phyloP scores from a whole-genome alignment of 2,113 vertebrate genomes.

The Salvelinus namaycush region DNA sequence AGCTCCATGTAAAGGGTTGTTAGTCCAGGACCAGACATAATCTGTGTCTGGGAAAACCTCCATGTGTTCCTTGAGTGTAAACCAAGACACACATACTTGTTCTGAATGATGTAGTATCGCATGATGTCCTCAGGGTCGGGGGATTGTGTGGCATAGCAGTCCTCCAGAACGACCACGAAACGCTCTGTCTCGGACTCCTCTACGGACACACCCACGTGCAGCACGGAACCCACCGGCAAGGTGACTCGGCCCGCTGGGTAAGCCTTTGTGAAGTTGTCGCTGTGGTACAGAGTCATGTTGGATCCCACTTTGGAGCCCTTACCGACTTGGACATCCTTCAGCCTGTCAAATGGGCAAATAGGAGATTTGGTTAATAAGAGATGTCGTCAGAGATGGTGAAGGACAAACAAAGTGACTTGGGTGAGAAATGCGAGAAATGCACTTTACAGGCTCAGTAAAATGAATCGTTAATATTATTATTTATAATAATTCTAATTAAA shows the following conservation, averaged over 20 bases:
- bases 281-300: slow-evolving; percentile 56
- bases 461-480: too few relatives aligned
- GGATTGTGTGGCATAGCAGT: slow-evolving; percentile 58
- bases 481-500: too few relatives aligned
- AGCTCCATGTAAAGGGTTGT: too few relatives aligned
- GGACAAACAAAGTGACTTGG: too few relatives aligned
- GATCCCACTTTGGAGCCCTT: slow-evolving; percentile 18
- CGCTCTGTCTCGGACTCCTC: slow-evolving; percentile 5
- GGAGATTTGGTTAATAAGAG: too few relatives aligned
- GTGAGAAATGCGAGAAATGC: too few relatives aligned
- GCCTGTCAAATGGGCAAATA: not conserved
- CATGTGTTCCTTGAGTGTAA: too few relatives aligned
- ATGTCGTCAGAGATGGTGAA: too few relatives aligned
- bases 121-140: slow-evolving; percentile 19
- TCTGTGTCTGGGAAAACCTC: too few relatives aligned
- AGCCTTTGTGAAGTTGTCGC: slow-evolving; percentile 34
- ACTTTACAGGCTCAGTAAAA: too few relatives aligned
- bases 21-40: too few relatives aligned
- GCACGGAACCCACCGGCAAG: slow-evolving; percentile 51
- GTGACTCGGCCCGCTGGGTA: slow-evolving; percentile 42
- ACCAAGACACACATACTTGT: slow-evolving; percentile 33
- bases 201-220: slow-evolving; percentile 56
- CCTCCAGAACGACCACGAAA: slow-evolving; percentile 59
- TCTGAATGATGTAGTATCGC: slow-evolving; percentile 52
- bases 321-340: slow-evolving; percentile 24